These are phyloP conservation scores for Alectoris magna DNA, from an alignment of 2,797 vertebrate species.

Conservation along the genomic window DNA sequence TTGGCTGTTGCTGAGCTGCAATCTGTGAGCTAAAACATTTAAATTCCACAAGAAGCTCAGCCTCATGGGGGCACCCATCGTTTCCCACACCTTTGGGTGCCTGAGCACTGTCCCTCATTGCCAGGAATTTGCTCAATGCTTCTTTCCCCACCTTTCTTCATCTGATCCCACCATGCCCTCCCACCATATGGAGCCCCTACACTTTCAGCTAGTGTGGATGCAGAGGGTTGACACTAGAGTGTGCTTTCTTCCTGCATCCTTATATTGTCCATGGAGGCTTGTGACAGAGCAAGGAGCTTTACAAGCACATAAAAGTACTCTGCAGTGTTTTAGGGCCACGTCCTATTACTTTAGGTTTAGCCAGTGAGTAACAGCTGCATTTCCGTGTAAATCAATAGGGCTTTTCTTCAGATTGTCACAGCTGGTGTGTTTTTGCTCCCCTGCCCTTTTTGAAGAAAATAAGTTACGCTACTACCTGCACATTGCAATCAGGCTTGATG, in stretches of 20 bases:
- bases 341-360: background rate
- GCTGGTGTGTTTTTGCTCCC: background rate
- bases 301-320: accelerated
- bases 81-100: accelerated
- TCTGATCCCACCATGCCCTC: background rate
- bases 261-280: accelerated
- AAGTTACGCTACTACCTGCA: background rate
- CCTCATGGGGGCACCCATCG: accelerated
- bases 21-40: too few species aligned
- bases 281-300: background rate
- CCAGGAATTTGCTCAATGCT: accelerated
- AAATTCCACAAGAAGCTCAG: background rate
- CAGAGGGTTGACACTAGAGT: background rate
- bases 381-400: slow-evolving; percentile 13
- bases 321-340: background rate
- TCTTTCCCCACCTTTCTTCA: accelerated
- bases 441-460: background rate
- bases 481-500: background rate
- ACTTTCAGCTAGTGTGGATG: background rate
- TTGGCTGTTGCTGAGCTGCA: too few species aligned
- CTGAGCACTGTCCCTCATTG: accelerated
- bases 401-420: background rate
- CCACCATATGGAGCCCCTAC: background rate
- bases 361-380: background rate
- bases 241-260: background rate